Evolutionary conservation across 2,797 vertebrate species (phyloP).

Genomic region (Sebastes wilsoni): DNA sequence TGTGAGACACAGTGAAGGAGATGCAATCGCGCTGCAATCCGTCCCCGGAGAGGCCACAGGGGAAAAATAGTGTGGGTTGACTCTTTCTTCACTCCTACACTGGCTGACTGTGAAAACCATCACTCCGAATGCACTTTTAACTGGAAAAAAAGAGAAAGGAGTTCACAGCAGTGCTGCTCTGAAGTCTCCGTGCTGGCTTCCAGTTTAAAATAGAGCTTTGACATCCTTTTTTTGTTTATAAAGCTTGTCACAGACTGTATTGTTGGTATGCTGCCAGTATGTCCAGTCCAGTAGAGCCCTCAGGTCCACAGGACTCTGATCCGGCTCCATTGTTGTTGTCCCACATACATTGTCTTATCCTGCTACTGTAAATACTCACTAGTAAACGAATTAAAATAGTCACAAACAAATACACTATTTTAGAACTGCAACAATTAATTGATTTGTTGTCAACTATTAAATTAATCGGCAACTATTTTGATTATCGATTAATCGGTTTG

Average conservation of each 20-base stretch:
- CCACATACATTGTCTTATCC: neutral
- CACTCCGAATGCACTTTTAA: constrained; percentile 20
- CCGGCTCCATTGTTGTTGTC: neutral
- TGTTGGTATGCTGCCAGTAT: neutral
- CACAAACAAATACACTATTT: neutral
- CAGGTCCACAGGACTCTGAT: neutral
- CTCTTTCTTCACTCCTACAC: constrained; percentile 59
- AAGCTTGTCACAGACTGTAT: neutral
- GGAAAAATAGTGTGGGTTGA: constrained; percentile 64
- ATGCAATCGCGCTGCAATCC: constrained; percentile 57
- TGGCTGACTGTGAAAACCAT: constrained; percentile 48
- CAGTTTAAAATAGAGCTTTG: constrained; percentile 7
- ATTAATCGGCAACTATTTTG: too few species aligned
- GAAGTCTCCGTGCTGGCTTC: constrained; percentile 5
- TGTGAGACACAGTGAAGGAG: constrained; percentile 46
- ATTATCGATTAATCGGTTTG: too few species aligned
- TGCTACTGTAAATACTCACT: neutral
- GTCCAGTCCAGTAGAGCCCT: neutral
- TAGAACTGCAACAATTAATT: too few species aligned
- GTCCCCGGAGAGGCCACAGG: constrained; percentile 54
- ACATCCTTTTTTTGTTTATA: constrained; percentile 3
- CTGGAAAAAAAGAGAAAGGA: neutral
- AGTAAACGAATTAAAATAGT: neutral
- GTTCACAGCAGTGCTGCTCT: constrained; percentile 19
- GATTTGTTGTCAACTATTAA: too few species aligned